Base-by-base conservation (phyloP, 2,888 invertebrate species). In the Acleris sparsana region DNA sequence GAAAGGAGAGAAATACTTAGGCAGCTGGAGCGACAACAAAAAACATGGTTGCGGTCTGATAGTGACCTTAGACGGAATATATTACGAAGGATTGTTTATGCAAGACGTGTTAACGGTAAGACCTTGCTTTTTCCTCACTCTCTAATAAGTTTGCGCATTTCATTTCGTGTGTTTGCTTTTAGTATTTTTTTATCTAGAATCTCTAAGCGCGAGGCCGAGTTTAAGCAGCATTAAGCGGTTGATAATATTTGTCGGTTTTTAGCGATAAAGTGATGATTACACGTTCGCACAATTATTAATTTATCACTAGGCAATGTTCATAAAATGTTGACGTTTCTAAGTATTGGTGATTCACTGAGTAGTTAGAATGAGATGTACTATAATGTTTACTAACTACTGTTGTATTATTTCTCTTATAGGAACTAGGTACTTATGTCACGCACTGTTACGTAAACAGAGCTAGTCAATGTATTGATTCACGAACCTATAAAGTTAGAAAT, bases 1-100 rank as follows among this genome's bases (percentile, higher is more conserved):
- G 29, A 96, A 95, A 75, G 97, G 97, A 2, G 97, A 97, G 84
- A 97, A 98, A 83, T 98, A 98, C 85, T 94, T 98, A 84, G 98
- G 98, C 6, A 95, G 95, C 86, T 98, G 98, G 97, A 94, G 93
- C 68, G 97, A 97, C 70, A 97, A 97, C 80, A 94, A 95, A 80
- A 96, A 96, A 70, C 95, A 96, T 77, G 98, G 98, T 0, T 95
- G 94, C 77, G 98, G 98, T 4, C 92, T 97, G 67, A 96, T 98
- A 64, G 97, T 98, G 17, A 97, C 97, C 0, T 93, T 97, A 64
- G 97, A 97, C 80, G 98, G 97, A 0, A 96, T 97, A 83, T 98
- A 98, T 85, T 98, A 97, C 76, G 98, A 98, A 89, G 98, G 98
- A 16, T 94, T 94, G 70, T 98, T 97, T 80, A 94, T 94, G 76